Percentiles rank a stretch among this genome's conserved stretches.
These are phyloP conservation scores for Omphaloscelis lunosa DNA, from an alignment of 2,888 invertebrate genomes.

Conservation along the genomic window DNA sequence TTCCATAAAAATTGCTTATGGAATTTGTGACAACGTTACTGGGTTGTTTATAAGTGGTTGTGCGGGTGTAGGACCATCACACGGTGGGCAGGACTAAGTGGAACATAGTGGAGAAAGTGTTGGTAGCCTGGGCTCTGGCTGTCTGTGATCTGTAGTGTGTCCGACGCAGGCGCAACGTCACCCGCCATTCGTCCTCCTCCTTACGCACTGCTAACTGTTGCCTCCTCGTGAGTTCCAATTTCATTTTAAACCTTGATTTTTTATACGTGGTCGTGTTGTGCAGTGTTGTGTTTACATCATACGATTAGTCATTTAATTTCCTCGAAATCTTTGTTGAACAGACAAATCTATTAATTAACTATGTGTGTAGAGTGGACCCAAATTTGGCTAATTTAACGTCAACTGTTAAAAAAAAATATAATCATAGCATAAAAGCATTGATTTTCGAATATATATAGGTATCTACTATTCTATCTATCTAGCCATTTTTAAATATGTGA, in stretches of 20 bases:
- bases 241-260: conserved; percentile 58
- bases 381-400: conserved; percentile 12
- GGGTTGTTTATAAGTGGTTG: conserved; percentile 79
- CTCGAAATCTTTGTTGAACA: not conserved
- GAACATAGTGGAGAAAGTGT: conserved; percentile 86
- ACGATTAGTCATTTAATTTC: conserved; percentile 47
- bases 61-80: conserved; percentile 79
- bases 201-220: conserved; percentile 43
- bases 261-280: conserved; percentile 53
- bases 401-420: too few relatives aligned
- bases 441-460: not conserved
- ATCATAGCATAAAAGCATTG: not conserved
- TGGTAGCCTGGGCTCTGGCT: conserved; percentile 80
- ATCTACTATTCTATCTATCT: not conserved
- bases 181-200: conserved; percentile 60
- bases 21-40: conserved; percentile 81
- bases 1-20: conserved; percentile 81
- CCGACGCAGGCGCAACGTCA: conserved; percentile 60
- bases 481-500: not conserved
- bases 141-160: conserved; percentile 60
- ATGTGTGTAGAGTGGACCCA: not conserved
- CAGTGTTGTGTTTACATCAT: conserved; percentile 51
- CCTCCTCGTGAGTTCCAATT: conserved; percentile 62
- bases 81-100: conserved; percentile 83
- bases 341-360: conserved; percentile 14